These are phyloP conservation scores for Scaptomyza cyrtandrae DNA, from an alignment of 2,888 invertebrate species.

Conservation along the genomic window DNA sequence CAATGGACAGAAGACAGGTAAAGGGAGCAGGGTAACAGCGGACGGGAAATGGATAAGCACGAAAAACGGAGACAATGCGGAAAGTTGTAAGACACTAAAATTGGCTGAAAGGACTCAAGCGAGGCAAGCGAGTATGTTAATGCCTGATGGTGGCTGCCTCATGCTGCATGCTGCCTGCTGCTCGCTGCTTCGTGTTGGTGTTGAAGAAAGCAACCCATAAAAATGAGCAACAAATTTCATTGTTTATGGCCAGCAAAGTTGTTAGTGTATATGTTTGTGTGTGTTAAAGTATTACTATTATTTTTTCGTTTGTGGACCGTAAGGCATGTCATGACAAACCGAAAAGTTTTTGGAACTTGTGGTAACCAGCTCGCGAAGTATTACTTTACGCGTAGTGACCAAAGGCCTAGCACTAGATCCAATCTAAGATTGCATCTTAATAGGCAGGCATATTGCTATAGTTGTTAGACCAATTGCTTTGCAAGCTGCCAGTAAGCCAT, in stretches of 20 bases:
- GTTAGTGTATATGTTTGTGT: conserved; percentile 5
- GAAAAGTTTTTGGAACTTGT: not conserved
- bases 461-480: no score
- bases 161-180: conserved; percentile 7
- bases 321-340: not conserved
- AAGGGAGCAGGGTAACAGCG: not conserved
- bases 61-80: conserved; percentile 73
- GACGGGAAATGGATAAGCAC: conserved; percentile 46
- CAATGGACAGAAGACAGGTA: not conserved
- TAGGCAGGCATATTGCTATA: not conserved
- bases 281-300: conserved; percentile 5
- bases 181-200: conserved; percentile 27
- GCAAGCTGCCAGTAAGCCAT: no score
- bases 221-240: conserved; percentile 77
- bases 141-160: conserved; percentile 42
- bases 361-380: not conserved
- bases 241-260: conserved; percentile 56
- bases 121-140: conserved; percentile 48
- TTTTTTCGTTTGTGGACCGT: no score
- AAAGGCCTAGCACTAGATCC: not conserved
- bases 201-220: conserved; percentile 69
- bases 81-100: conserved; percentile 76
- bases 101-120: conserved; percentile 71
- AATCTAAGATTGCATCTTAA: not conserved
- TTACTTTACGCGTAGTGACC: not conserved